These are phyloP conservation scores for Gila orcuttii DNA, from an alignment of 2,113 vertebrate species.

Conservation along the genomic window DNA sequence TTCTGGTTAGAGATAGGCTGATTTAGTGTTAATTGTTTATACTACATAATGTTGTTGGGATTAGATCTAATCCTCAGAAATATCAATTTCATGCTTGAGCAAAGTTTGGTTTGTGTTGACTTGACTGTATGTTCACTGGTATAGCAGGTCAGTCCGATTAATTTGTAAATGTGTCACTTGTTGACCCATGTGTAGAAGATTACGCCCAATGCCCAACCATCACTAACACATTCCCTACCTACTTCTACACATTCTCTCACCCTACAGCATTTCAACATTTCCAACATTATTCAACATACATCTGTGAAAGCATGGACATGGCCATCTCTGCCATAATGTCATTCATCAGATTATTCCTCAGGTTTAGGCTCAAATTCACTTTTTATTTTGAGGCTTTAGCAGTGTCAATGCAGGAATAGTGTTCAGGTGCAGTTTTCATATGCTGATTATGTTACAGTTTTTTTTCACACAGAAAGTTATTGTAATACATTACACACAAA, in stretches of 20 bases:
- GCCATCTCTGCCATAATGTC: not conserved
- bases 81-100: not conserved
- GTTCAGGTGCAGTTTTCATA: not conserved
- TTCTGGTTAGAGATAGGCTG: not conserved
- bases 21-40: constrained; percentile 12
- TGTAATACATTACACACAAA: too few species aligned
- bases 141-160: not conserved
- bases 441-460: too few species aligned
- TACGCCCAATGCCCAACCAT: not conserved
- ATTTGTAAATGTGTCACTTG: not conserved
- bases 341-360: not conserved
- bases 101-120: not conserved
- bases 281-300: not conserved
- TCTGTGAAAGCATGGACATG: not conserved
- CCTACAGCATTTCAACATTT: not conserved
- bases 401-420: not conserved
- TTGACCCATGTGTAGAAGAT: not conserved
- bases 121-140: not conserved
- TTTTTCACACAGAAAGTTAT: too few species aligned
- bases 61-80: not conserved
- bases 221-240: not conserved
- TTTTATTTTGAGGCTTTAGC: too few species aligned
- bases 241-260: constrained; percentile 1
- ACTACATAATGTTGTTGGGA: not conserved
- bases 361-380: not conserved